Base-by-base conservation (phyloP, 2,797 vertebrate genomes). In the Margarornis squamiger region DNA sequence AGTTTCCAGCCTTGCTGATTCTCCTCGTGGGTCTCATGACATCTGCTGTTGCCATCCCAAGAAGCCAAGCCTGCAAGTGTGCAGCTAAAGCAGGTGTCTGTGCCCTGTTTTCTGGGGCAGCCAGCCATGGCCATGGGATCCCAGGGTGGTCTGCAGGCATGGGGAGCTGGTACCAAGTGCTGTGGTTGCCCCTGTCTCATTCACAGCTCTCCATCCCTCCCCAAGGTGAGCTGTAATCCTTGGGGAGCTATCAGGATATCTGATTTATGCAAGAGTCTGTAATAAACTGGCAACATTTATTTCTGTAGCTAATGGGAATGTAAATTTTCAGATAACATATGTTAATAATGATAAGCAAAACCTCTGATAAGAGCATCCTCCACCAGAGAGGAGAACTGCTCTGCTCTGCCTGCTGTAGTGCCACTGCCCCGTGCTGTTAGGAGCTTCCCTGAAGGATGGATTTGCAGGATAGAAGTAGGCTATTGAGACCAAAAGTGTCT, bases 251-350 rank as follows among this genome's bases (percentile, higher is more conserved):
- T 62, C 58, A 7, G 59, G 26, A 29, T 0, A 59, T 71, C 84
- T 92, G 74, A 91, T 91, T 91, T 49, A 57, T 85, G 91, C 75
- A 10, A 5, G 49, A 82, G 65, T 15, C 68, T 67, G 48, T 88
- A 71, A 83, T 80, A 59, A 93, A 65, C 59, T 6, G 14, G 8
- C 27, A 57, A 16, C 80, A 61, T 74, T 63, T 90, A 57, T 87
- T 89, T 87, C 94, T 94, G 87, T 32, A 34, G 74, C 92, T 96
- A 94, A 96, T 92, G 81, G 91, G 75, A 68, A 80, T 89, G 86
- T 92, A 92, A 74, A 93, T 74, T 68, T 80, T 65, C 72, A 85
- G 86, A 89, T 86, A 92, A 87, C 41, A 19, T 41, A 34, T 91
- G 49, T 94, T 92, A 93, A 61, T 83, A 5, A 51, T 16, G 84